Evolutionary conservation across 2,113 vertebrate species (phyloP), one percentile per base, ranked within the genome.

Genomic region (Stigmatopora argus): DNA sequence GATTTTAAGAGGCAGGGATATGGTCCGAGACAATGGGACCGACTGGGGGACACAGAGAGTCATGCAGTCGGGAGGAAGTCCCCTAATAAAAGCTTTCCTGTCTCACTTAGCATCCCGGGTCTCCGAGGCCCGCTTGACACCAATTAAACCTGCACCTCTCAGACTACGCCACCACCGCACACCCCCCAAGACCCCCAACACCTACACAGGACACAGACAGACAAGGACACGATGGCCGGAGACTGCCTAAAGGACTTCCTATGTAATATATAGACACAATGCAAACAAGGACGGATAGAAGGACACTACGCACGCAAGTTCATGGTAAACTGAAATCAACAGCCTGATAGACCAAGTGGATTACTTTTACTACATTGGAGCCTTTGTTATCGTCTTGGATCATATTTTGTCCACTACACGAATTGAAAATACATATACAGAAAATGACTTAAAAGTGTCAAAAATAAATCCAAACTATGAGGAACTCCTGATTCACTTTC

Each of bases 11-110:
- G 76, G 67, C 65, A 70, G 76, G 78, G 74, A 78, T 75, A 70
- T 64, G 67, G 57, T 26, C 53, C 58, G 71, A 83, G 78, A 87
- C 82, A 87, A 87, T 86, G 64, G 82, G 76, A 83, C 72, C 72
- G 75, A 80, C 66, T 55, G 73, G 73, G 77, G 85, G 80, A 70
- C 59, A 26, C 46, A 75, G 49, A 80, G 72, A 80, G 68, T 64
- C 81, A 61, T 76, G 69, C 76, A 78, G 79, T 78, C 64, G 57
- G 65, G 89, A 61, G 83, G 87, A 81, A 88, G 89, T 87, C 82
- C 86, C 85, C 85, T 85, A 91, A 81, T 92, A 91, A 93, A 93
- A 91, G 87, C 65, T 83, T 93, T 93, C 90, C 92, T 92, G 90
- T 86, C 90, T 86, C 71, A 67, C 84, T 90, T 86, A 89, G 87